Base-by-base conservation (phyloP, 2,113 vertebrate species). In the Macaca nemestrina region DNA sequence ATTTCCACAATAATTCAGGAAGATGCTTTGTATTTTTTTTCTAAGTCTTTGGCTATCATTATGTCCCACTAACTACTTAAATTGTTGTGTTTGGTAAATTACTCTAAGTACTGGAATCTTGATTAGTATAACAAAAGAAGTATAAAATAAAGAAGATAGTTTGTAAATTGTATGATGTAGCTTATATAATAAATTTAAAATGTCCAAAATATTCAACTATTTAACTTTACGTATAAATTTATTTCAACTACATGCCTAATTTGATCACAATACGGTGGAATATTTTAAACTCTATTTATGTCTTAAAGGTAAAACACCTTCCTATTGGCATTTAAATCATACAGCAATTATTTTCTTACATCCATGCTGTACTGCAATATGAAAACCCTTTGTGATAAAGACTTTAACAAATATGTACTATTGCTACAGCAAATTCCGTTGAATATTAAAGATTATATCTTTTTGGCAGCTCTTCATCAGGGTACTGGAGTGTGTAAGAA, bases 371-470 rank as follows among this genome's bases (percentile, higher is more conserved):
- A 48, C 27, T 55, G 59, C 0, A 14, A 86, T 75, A 96, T 2
- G 48, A 97, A 96, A 97, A 88, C 2, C 3, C 48, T 89, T 94
- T 96, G 35, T 95, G 94, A 97, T 67, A 97, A 96, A 84, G 92
- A 96, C 93, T 98, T 97, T 96, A 97, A 98, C 95, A 98, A 94
- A 86, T 95, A 95, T 30, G 80, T 70, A 97, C 94, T 92, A 97
- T 57, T 97, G 95, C 84, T 82, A 95, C 93, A 85, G 64, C 40
- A 98, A 98, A 79, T 96, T 91, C 23, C 76, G 55, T 76, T n/a
- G 88, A 98, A 98, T 98, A 99, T 98, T 98, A 98, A 98, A 99
- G 98, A 98, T 97, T 73, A 14, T 97, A 98, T 98, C 98, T 98
- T 84, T 92, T 79, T 96, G 96, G 92, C 94, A 98, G 97, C 38